Evolutionary conservation across 2,888 invertebrate genomes (phyloP), one percentile per base, ranked within the genome.

Genomic region (Drosophila vallismaia): DNA sequence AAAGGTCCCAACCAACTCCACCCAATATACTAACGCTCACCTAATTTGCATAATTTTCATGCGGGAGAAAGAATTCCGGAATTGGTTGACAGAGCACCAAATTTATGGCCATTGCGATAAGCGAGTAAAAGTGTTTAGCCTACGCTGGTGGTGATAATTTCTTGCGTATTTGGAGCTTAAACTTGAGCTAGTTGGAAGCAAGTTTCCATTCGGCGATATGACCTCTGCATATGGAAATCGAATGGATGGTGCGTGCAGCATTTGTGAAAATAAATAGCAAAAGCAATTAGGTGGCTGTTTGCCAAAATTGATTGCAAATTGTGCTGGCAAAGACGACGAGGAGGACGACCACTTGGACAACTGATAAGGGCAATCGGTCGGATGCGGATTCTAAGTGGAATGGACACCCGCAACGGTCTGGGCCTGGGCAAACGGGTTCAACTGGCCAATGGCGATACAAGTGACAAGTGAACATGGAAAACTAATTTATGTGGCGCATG

Each of bases 391-490:
- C 57, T 54, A 68, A 74, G 50, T 76, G 60, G 71, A 74, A 50
- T 69, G 76, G 71, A 79, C 85, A 79, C 82, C 79, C 82, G 74
- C 85, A 79, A 74, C 40, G 54, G 51, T 31, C 38, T 9, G 42
- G 24, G 51, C 36, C 38, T 9, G 42, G 24, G 44, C 48, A 77
- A 78, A 77, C 74, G 54, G 64, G 70, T 71, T 63, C 63, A 46
- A 56, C 67, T 67, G 72, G 51, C 59, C 62, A 52, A 53, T 56
- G 42, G 68, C 68, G 86, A 86, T 88, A 90, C 86, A 89, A 88
- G 81, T 89, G 90, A 89, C 90, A 90, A 84, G 79, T 77, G 80
- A 88, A 90, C 91, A 90, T 89, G 91, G 75, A 91, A 90, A 90
- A 91, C 91, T 90, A 90, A 90, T 90, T 90, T 90, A 90, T 88